Conservation (phyloP, 2,113 vertebrate species). For the Oryctolagus cuniculus region DNA sequence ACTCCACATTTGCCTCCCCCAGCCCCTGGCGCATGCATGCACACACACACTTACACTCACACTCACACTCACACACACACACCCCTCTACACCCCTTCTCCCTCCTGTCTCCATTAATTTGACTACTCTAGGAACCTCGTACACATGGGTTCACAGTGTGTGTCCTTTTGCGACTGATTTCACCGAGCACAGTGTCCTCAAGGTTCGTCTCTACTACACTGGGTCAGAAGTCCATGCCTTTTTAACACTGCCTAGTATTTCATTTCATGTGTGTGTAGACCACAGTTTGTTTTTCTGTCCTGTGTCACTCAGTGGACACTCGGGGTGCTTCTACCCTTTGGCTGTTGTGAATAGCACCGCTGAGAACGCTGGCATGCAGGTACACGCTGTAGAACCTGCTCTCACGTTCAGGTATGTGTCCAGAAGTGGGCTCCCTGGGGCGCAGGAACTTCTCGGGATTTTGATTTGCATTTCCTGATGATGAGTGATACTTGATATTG, state of each 20-base stretch:
- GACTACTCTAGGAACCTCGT: background rate
- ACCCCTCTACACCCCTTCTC: background rate
- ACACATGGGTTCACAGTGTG: too few relatives aligned
- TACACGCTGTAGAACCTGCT: background rate
- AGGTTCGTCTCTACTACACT: background rate
- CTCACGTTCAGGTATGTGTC: background rate
- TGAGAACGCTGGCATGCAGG: background rate
- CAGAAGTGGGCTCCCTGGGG: background rate
- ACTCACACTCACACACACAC: too few relatives aligned
- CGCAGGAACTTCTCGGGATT: background rate
- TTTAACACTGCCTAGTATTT: background rate
- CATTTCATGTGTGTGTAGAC: too few relatives aligned
- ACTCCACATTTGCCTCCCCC: background rate
- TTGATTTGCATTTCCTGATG: slow-evolving; percentile 24
- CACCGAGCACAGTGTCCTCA: background rate
- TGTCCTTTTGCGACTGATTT: background rate
- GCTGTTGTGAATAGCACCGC: background rate
- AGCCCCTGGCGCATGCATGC: background rate
- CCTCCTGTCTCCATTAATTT: background rate
- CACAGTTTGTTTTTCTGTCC: background rate
- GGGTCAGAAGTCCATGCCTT: background rate
- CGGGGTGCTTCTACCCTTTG: background rate
- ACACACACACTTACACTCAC: too few relatives aligned
- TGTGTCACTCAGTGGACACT: background rate
- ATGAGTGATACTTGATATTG: background rate